Evolutionary conservation across 1,140 invertebrate species (phyloP), one percentile per base, ranked within the genome.

Genomic region (Brachionus rubens): DNA sequence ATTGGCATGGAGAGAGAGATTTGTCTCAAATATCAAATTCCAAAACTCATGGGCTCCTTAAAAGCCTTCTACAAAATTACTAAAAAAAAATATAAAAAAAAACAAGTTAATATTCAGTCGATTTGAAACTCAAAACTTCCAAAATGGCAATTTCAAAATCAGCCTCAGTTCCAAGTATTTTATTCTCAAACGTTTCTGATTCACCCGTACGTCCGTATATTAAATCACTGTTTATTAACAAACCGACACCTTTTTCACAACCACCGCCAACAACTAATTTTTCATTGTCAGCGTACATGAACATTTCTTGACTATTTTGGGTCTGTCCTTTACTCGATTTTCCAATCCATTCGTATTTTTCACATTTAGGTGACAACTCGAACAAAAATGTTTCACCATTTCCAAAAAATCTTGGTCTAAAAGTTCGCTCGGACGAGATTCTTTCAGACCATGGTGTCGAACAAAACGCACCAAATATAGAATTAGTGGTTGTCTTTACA

Each of bases 361-460:
- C 21, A 1, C n/a, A 10, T 0, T n/a, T 3, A 0, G 52, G 54
- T n/a, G 40, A 21, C 24, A 76, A 24, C 33, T 54, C 40, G 41
- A 76, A 76, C 26, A 76, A 46, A 65, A 76, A 76, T 14, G 75
- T 47, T 26, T 76, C 75, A 0, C 75, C 75, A 41, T 59, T 65
- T 21, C 75, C 75, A 14, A 76, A 59, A 36, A 59, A 76, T 1
- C 26, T 59, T 0, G 72, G 72, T 12, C 10, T 26, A 21, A 40
- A 36, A 6, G 36, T 14, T 26, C 54, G 3, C 7, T 48, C 19
- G 24, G 3, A 28, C 3, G 16, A 1, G 1, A 62, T 40, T 21
- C 75, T 50, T 16, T 76, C 41, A 1, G 41, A 36, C 52, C 52
- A 76, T 24, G 52, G 75, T 16, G 12, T 46, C 1, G 75, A 62